A percentile compares a stretch with the other conserved stretches of the same genome.
Conservation (phyloP, 2,797 vertebrate species). For the Parauchenoglanis punctatus region DNA sequence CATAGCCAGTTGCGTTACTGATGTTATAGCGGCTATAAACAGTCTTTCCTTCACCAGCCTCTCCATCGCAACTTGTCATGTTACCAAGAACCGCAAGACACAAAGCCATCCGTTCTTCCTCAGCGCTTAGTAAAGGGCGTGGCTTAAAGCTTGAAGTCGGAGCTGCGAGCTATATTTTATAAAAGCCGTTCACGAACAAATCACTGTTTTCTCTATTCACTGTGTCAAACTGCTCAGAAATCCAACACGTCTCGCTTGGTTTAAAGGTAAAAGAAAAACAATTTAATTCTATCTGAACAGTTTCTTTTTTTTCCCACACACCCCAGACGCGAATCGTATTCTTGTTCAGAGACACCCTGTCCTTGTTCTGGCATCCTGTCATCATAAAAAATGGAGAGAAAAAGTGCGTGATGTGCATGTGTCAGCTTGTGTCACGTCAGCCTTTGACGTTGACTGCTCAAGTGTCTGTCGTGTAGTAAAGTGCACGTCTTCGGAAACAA, state of each 20-base stretch:
- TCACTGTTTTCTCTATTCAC: background rate
- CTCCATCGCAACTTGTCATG: background rate
- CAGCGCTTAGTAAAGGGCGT: too few species aligned
- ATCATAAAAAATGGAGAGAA: background rate
- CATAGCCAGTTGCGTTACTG: background rate
- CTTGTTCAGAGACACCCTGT: background rate
- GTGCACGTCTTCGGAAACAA: background rate
- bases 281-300: background rate
- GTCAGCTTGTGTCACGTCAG: slow-evolving; percentile 9
- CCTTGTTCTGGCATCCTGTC: background rate
- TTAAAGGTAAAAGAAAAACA: background rate
- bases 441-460: background rate
- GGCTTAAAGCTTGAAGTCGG: background rate
- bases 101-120: too few species aligned
- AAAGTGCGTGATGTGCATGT: background rate
- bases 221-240: background rate
- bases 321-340: too few species aligned
- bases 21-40: background rate
- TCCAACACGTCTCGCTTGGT: background rate
- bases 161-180: background rate
- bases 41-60: too few species aligned
- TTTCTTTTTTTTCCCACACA: background rate
- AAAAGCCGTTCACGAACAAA: background rate
- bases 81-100: too few species aligned
- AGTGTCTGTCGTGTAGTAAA: background rate